Evolutionary conservation across 1,140 invertebrate genomes (phyloP).

Genomic region (Conus ventricosus): DNA sequence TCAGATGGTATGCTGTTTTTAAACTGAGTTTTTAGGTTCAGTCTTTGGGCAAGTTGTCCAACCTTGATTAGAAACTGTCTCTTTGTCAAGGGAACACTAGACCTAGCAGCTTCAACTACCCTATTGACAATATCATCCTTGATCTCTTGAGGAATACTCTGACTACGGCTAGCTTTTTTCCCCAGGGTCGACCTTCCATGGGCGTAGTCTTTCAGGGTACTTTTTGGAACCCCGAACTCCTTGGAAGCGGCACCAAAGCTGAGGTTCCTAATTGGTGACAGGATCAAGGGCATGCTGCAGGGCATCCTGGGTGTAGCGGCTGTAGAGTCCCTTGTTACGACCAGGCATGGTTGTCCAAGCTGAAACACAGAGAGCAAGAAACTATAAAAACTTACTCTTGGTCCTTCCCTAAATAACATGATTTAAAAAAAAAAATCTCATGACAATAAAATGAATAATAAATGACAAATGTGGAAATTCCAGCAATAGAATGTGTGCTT

Average conservation of each 20-base stretch:
- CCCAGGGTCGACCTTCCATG: not conserved
- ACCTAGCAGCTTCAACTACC: not conserved
- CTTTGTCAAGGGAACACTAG: slow-evolving; percentile 19
- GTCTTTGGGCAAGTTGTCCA: not conserved
- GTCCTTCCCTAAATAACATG: too few species aligned
- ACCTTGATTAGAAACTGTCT: slow-evolving; percentile 14
- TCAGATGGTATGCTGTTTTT: slow-evolving; percentile 22
- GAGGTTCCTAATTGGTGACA: too few species aligned
- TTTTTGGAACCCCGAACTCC: slow-evolving; percentile 21
- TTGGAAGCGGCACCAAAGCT: not conserved
- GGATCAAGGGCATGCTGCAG: too few species aligned
- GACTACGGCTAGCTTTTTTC: not conserved
- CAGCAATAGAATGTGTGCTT: too few species aligned
- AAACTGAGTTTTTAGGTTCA: slow-evolving; percentile 20
- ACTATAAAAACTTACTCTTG: too few species aligned
- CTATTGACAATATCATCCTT: slow-evolving; percentile 24
- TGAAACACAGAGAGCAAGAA: too few species aligned
- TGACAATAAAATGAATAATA: too few species aligned
- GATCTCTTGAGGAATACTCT: not conserved
- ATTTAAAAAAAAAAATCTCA: too few species aligned
- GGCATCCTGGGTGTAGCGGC: too few species aligned
- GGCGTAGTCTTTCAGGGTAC: not conserved
- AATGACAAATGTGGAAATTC: too few species aligned
- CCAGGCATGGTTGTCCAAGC: too few species aligned
- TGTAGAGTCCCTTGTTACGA: too few species aligned